These are phyloP conservation scores for Petrolisthes cinctipes DNA, from an alignment of 2,888 invertebrate species.

Conservation along the genomic window DNA sequence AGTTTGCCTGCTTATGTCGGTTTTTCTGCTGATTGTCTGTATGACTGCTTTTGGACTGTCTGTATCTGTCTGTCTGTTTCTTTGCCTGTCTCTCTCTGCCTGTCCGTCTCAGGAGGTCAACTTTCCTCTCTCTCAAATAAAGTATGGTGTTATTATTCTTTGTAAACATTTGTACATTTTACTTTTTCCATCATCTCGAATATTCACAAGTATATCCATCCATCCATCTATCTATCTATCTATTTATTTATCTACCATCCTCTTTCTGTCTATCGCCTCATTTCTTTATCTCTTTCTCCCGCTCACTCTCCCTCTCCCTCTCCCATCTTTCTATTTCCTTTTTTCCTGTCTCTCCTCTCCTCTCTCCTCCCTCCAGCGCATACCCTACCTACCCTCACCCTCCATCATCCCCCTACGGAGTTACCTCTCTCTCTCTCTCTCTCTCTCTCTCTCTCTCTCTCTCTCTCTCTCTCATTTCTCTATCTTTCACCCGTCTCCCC, in stretches of 20 bases:
- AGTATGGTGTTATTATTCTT: no score
- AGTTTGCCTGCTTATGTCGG: neutral
- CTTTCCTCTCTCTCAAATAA: no score
- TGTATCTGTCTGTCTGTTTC: no score
- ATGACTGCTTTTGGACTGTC: no score
- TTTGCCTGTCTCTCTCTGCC: no score
- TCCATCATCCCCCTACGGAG: no score
- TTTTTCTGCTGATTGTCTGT: no score
- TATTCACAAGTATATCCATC: no score
- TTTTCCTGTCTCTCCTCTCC: slow-evolving; percentile 16
- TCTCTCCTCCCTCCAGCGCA: slow-evolving; percentile 13
- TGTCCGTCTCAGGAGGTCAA: no score
- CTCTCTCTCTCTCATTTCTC: slow-evolving; percentile 20
- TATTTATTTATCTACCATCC: slow-evolving; percentile 1
- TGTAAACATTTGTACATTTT: no score
- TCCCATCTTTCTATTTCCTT: slow-evolving; percentile 16
- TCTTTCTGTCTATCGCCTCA: neutral
- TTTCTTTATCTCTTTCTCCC: slow-evolving; percentile 8
- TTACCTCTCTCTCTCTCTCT: slow-evolving; percentile 18
- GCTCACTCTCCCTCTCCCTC: slow-evolving; percentile 17
- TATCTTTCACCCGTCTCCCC: slow-evolving; percentile 14
- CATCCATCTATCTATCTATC: slow-evolving; percentile 15
- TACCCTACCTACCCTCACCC: no score
- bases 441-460: slow-evolving; percentile 10
- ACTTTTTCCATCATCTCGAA: no score